Evolutionary conservation across 2,113 vertebrate genomes (phyloP), one percentile per base, ranked within the genome.

Genomic region (Thermophis baileyi): DNA sequence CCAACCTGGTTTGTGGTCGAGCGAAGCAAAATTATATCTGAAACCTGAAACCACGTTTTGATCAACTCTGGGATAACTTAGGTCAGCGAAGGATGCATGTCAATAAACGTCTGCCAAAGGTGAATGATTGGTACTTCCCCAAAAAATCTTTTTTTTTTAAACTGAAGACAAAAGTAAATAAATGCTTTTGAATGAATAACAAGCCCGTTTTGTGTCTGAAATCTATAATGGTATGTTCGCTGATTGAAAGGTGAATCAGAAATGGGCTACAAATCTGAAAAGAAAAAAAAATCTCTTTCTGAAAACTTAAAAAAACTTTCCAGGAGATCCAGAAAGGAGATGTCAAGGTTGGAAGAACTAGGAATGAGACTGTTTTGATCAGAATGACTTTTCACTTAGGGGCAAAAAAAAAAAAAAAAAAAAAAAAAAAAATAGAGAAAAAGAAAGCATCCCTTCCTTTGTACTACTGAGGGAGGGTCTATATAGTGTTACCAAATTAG

Each of bases 401-500:
- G 94, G 94, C 54, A 22, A 55, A 55, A 55, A 54, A 81, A 95
- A 55, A 14, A 24, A n/a, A n/a, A n/a, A n/a, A n/a, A n/a, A 2
- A 9, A 25, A 25, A 25, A 57, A 54, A 81, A 95, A 55, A 14
- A 24, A n/a, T 85, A 27, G 96, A 96, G 93, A 94, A 96, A 55
- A 96, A 94, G 96, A 95, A 0, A 86, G 95, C 96, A 96, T 93
- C 97, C 96, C 96, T 97, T 97, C 96, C 96, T 97, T 97, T 97
- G 95, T 96, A 93, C 25, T 8, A 94, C 89, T 5, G 93, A 85
- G 14, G 89, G 96, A 96, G 96, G 92, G 89, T 96, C 94, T 95
- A 97, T 97, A 97, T 99, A 97, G 96, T 94, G 97, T 99, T 99
- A 98, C 99, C 97, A 96, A 97, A 99, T 99, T 99, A 98, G 98